Conservation (phyloP, 2,113 vertebrate genomes). For the Dryoscopus gambensis region DNA sequence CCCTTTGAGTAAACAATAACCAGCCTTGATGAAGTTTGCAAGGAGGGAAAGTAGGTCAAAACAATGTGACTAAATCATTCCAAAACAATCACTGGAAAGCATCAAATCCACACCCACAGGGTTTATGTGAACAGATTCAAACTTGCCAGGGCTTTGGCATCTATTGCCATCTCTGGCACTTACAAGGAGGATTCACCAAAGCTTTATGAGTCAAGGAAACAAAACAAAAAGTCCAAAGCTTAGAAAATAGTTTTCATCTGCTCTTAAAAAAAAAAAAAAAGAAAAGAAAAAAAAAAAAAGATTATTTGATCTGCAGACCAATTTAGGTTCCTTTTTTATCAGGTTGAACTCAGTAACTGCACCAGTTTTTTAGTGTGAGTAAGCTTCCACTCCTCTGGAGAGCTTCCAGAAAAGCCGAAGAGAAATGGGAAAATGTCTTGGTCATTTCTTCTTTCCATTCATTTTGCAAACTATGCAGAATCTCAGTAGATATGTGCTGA, state of each 20-base stretch:
- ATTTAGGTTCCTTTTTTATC: neutral
- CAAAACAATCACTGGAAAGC: slow-evolving; percentile 14
- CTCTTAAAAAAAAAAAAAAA: neutral
- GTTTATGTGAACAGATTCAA: slow-evolving; percentile 34
- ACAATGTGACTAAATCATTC: slow-evolving; percentile 34
- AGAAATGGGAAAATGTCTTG: neutral
- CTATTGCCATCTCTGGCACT: neutral
- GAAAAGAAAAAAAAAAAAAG: neutral
- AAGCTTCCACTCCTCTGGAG: neutral
- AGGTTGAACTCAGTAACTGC: neutral
- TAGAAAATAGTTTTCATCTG: neutral
- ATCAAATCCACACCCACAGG: slow-evolving; percentile 30
- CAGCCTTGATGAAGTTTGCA: neutral
- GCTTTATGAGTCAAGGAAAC: slow-evolving; percentile 18
- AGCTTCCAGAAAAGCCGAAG: neutral
- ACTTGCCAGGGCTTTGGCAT: slow-evolving; percentile 47
- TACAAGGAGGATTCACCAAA: neutral
- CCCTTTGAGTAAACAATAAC: neutral
- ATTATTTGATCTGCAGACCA: neutral
- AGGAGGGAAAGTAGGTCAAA: slow-evolving; percentile 28
- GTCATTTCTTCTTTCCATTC: neutral
- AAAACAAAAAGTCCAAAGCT: neutral
- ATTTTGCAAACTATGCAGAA: neutral
- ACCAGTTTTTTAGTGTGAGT: neutral
- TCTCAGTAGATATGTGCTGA: neutral